Base-by-base conservation (phyloP, 1,140 invertebrate genomes). In the Euglossa dilemma region DNA sequence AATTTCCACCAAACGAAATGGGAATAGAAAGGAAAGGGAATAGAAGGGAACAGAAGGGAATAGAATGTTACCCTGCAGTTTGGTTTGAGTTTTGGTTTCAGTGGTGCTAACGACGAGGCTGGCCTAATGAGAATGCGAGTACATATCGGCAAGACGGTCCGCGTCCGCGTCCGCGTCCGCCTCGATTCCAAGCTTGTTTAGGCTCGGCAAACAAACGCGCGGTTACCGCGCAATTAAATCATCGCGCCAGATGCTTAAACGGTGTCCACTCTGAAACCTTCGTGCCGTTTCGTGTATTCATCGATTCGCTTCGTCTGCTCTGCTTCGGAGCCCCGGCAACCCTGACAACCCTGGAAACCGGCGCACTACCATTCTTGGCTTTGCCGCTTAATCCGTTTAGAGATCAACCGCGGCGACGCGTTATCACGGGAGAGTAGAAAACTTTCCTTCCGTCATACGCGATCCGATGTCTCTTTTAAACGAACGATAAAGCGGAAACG, bases 151-250 rank as follows among this genome's bases (percentile, higher is more conserved):
- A 84, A 84, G 82, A 72, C 66, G 67, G 75, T 43, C 59, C 66
- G 12, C 66, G 76, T 64, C 61, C 76, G 25, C 52, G 57, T 56
- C 59, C 66, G 12, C 66, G 76, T 64, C 61, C 76, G 25, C 52
- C 47, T 56, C 82, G 57, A 84, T 84, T 73, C 59, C 52, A 45
- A 4, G 82, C 82, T 84, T 84, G 82, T 80, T 84, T 73, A 84
- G 82, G 69, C 57, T 80, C 69, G 59, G 14, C 61, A 84, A 84
- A 84, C 82, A 84, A 66, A 84, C 82, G 82, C 59, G 75, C 47
- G 36, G 76, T 84, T 84, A 84, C 69, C 69, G n/a, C 59, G 67
- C 77, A 73, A 84, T 84, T 80, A 84, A 84, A 84, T 84, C 82
- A 84, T 84, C 77, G 82, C 82, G 52, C 77, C 16, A 25, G 56